Percentiles rank a stretch among this genome's conserved stretches.
phyloP scores from a whole-genome alignment of 2,113 vertebrate species.

The Microtus pennsylvanicus region DNA sequence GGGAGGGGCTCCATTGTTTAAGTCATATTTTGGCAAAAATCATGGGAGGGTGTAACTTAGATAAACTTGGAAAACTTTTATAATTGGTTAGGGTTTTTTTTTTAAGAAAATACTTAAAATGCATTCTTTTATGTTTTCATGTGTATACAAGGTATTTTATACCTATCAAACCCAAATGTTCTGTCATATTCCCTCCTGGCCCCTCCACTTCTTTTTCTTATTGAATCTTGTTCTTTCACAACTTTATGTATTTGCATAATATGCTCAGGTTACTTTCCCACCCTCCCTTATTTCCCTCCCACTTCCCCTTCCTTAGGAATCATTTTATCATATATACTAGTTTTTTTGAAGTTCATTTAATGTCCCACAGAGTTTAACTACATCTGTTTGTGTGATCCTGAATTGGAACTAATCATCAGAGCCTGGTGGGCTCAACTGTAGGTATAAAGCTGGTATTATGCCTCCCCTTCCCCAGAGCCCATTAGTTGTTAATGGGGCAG shows the following conservation, averaged over 20 bases:
- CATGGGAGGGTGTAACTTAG: background rate
- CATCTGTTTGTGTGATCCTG: background rate
- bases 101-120: background rate
- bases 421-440: background rate
- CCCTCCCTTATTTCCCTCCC: background rate
- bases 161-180: background rate
- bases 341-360: background rate
- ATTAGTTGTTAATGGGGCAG: background rate
- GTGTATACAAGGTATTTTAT: background rate
- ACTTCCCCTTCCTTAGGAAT: background rate
- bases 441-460: background rate
- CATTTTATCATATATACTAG: background rate
- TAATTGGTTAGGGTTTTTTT: conserved; percentile 19
- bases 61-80: conserved; percentile 46
- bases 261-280: background rate
- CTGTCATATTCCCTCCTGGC: background rate
- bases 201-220: background rate
- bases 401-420: background rate
- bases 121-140: background rate
- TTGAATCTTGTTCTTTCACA: background rate
- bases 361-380: background rate
- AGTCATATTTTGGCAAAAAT: conserved; percentile 40
- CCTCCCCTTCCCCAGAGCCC: background rate
- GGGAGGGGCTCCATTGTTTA: conserved; percentile 5
- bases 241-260: background rate